phyloP scores from a whole-genome alignment of 2,113 vertebrate species.

The Leptobrachium ailaonicum region DNA sequence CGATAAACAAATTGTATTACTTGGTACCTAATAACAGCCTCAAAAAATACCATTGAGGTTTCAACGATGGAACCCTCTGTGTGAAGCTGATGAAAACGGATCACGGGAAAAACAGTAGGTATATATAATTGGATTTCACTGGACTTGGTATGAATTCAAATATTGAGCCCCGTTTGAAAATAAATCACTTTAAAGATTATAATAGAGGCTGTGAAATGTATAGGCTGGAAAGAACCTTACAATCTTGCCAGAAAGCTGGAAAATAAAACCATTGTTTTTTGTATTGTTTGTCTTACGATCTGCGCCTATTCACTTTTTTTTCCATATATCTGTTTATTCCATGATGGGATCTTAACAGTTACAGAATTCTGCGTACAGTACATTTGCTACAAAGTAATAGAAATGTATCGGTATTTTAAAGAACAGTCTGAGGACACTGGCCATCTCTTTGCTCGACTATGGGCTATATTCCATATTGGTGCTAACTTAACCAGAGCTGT shows the following conservation, averaged over 20 bases:
- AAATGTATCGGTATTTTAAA: too few relatives aligned
- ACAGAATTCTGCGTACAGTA: too few relatives aligned
- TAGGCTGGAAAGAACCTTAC: conserved; percentile 21
- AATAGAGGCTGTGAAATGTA: conserved; percentile 18
- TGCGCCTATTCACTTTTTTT: too few relatives aligned
- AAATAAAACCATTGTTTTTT: background rate
- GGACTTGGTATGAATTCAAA: conserved; percentile 38
- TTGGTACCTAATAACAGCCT: conserved; percentile 41
- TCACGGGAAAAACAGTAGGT: conserved; percentile 41
- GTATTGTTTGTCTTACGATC: too few relatives aligned
- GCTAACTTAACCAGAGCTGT: too few relatives aligned
- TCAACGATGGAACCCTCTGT: conserved; percentile 28
- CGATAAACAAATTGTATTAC: conserved; percentile 44
- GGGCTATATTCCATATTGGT: too few relatives aligned
- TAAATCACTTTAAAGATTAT: conserved; percentile 19
- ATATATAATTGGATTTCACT: conserved; percentile 46
- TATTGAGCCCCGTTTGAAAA: conserved; percentile 28
- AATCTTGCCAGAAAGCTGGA: conserved; percentile 6
- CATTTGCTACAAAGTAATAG: too few relatives aligned
- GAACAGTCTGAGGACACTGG: too few relatives aligned
- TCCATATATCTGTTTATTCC: too few relatives aligned
- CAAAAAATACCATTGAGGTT: conserved; percentile 35
- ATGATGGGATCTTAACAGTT: too few relatives aligned
- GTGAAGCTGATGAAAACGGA: conserved; percentile 45
- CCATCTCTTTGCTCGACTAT: too few relatives aligned